These are phyloP conservation scores for Sesia bembeciformis DNA, from an alignment of 2,888 invertebrate species.

Conservation along the genomic window DNA sequence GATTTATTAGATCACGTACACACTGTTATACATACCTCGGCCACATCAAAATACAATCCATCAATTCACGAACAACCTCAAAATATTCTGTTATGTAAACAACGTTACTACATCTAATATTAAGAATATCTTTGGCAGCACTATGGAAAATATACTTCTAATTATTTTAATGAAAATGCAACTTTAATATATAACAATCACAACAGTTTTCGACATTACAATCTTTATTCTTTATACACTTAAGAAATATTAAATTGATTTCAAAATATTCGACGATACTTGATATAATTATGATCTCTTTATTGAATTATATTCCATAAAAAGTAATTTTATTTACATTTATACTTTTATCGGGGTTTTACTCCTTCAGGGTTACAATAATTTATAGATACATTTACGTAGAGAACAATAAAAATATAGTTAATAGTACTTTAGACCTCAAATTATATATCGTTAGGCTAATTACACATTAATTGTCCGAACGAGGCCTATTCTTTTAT, in stretches of 20 bases:
- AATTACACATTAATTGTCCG: too few species aligned
- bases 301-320: constrained; percentile 22
- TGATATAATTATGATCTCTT: neutral
- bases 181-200: constrained; percentile 71
- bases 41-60: constrained; percentile 65
- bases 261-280: constrained; percentile 26
- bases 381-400: constrained; percentile 32
- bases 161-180: constrained; percentile 68
- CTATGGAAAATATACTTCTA: constrained; percentile 75
- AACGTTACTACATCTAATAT: constrained; percentile 67
- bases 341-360: constrained; percentile 53
- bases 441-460: constrained; percentile 18
- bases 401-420: constrained; percentile 45
- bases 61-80: constrained; percentile 66
- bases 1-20: constrained; percentile 29
- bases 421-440: constrained; percentile 36
- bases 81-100: constrained; percentile 65
- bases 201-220: constrained; percentile 66
- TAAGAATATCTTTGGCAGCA: constrained; percentile 72
- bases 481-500: too few species aligned
- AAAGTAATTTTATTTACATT: constrained; percentile 55
- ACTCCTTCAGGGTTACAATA: constrained; percentile 57
- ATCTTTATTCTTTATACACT: constrained; percentile 35
- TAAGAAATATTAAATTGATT: constrained; percentile 30
- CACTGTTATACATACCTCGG: constrained; percentile 53